These are phyloP conservation scores for Microchrysa polita DNA, from an alignment of 2,888 invertebrate genomes.

Conservation along the genomic window DNA sequence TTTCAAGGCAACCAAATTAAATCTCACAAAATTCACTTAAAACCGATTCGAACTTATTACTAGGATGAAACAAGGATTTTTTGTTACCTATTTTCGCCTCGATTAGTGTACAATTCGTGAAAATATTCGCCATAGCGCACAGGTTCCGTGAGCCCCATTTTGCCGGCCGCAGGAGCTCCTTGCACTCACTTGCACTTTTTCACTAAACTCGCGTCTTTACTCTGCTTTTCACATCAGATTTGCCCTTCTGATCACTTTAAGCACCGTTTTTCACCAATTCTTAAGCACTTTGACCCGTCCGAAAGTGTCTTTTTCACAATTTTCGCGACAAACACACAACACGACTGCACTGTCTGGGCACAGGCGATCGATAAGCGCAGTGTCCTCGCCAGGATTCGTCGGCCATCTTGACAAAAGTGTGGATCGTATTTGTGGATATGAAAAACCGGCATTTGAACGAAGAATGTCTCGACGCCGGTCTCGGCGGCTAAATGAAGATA, in stretches of 20 bases:
- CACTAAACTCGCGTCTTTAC: not conserved
- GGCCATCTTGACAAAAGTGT: conserved; percentile 21
- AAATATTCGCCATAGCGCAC: conserved; percentile 64
- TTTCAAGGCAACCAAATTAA: too few relatives aligned
- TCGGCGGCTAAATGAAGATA: not conserved
- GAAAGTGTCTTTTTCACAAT: not conserved
- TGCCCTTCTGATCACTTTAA: not conserved
- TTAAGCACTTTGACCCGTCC: not conserved
- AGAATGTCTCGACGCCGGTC: conserved; percentile 44
- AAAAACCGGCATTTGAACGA: conserved; percentile 22
- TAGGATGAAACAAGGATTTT: not conserved
- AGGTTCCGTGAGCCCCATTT: conserved; percentile 62
- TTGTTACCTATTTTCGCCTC: conserved; percentile 57
- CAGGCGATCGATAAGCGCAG: conserved; percentile 31
- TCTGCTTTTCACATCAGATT: conserved; percentile 21
- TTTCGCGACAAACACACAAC: not conserved
- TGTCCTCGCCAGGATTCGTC: conserved; percentile 7
- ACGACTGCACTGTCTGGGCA: not conserved
- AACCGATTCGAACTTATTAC: too few relatives aligned
- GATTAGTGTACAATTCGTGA: conserved; percentile 63
- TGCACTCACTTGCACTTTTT: conserved; percentile 17
- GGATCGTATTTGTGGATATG: conserved; percentile 29
- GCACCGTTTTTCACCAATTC: not conserved
- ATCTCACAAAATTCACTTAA: too few relatives aligned
- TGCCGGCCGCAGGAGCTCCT: not conserved